Base-by-base conservation (phyloP, 2,888 invertebrate genomes). In the Physocephala rufipes region DNA sequence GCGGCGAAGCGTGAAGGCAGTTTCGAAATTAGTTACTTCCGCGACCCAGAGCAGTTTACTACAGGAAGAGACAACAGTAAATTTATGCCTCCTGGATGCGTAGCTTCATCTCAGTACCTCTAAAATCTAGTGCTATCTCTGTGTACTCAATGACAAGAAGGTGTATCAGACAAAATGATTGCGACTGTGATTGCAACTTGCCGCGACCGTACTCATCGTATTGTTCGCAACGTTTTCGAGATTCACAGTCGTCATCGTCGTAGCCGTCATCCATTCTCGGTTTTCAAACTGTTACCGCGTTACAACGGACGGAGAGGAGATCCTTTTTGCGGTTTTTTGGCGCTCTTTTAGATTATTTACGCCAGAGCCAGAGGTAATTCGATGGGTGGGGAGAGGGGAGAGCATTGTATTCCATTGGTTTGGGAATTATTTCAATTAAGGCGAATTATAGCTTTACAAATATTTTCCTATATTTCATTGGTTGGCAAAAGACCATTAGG, bases 361-460 rank as follows among this genome's bases (percentile, higher is more conserved):
- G 49, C 65, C 30, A 45, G 65, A 30, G n/a, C n/a, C n/a, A n/a
- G 51, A 65, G 58, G 55, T 58, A 58, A 45, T 36, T 43, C 36
- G 21, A 21, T 26, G 16, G 21, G 26, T 26, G 16, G 21, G 16
- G 28, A 45, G 21, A 24, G 26, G 24, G 4, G 12, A 19, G 16
- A 26, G 4, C 55, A 55, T 55, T 55, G 55, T 61, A n/a, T 49
- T 43, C 67, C 79, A 81, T 81, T 83, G 83, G 81, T 79, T 74
- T 78, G 80, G 83, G 83, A 83, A 78, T 80, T 78, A 81, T 82
- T 82, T 83, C 82, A 82, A 83, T 83, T 82, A 82, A 81, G 81
- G 78, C 79, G 78, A 82, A 82, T 83, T 83, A 82, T 80, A 81
- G 79, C 78, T 78, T 80, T 76, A 72, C 74, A 75, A 74, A 71